A percentile compares a stretch with the other conserved stretches of the same genome.
phyloP scores from a whole-genome alignment of 2,888 invertebrate genomes.

The Thyatira batis region DNA sequence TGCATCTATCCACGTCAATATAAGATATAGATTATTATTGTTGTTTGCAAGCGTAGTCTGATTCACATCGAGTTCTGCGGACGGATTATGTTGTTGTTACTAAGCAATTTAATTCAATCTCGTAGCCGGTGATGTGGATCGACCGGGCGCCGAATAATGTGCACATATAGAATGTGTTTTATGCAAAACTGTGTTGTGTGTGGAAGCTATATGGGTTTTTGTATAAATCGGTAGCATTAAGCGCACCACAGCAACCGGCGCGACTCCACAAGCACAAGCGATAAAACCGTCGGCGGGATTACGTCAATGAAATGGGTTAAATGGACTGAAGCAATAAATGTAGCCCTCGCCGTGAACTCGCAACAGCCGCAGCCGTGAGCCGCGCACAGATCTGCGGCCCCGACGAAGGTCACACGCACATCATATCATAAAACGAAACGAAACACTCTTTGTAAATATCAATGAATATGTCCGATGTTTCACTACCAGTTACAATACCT shows the following conservation, averaged over 20 bases:
- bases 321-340: slow-evolving; percentile 70
- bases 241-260: slow-evolving; percentile 28
- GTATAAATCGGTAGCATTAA: slow-evolving; percentile 17
- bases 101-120: slow-evolving; percentile 5
- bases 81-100: background rate
- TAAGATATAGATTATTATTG: background rate
- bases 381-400: slow-evolving; percentile 43
- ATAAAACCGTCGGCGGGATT: slow-evolving; percentile 56
- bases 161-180: slow-evolving; percentile 19
- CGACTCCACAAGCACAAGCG: slow-evolving; percentile 13
- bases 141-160: slow-evolving; percentile 15
- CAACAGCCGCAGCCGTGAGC: slow-evolving; percentile 7
- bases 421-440: slow-evolving; percentile 15
- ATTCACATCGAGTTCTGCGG: background rate
- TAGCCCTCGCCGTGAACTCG: slow-evolving; percentile 75
- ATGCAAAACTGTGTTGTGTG: slow-evolving; percentile 7
- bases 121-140: slow-evolving; percentile 6
- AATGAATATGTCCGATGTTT: slow-evolving; percentile 36
- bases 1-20: background rate
- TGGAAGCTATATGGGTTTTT: slow-evolving; percentile 15
- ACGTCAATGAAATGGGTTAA: slow-evolving; percentile 74
- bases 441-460: slow-evolving; percentile 34
- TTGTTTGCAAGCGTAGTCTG: background rate
- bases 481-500: slow-evolving; percentile 29
- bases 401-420: slow-evolving; percentile 51